Percentiles rank a stretch among this genome's conserved stretches.
phyloP scores from a whole-genome alignment of 2,113 vertebrate species.

The Chloroceryle aenea region DNA sequence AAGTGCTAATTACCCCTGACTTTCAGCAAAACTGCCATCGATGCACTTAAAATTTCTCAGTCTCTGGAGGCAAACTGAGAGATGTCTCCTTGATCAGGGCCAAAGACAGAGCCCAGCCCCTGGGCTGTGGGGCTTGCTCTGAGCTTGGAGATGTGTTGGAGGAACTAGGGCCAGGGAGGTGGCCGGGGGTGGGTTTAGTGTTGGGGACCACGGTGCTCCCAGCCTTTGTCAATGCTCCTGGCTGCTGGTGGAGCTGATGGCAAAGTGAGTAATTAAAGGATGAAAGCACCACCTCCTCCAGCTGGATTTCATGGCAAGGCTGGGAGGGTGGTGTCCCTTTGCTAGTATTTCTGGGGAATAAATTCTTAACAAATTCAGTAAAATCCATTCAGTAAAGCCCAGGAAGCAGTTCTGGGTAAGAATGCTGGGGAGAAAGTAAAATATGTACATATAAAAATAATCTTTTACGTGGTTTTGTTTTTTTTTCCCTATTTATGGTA shows the following conservation, averaged over 20 bases:
- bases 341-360: neutral
- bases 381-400: neutral
- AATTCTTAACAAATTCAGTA: neutral
- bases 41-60: neutral
- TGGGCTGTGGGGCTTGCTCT: neutral
- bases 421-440: neutral
- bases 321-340: neutral
- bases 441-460: no score
- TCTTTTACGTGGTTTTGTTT: no score
- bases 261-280: neutral
- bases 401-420: neutral
- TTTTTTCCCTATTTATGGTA: neutral
- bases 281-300: neutral
- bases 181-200: neutral
- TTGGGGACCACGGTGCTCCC: accelerated
- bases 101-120: neutral
- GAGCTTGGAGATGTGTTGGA: accelerated
- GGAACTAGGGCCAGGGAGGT: no score
- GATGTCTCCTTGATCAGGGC: neutral
- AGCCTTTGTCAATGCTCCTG: neutral
- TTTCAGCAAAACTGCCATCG: neutral
- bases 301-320: neutral
- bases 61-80: neutral
- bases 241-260: neutral
- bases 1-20: neutral